phyloP scores from a whole-genome alignment of 2,888 invertebrate species.

The Helicoverpa assulta region DNA sequence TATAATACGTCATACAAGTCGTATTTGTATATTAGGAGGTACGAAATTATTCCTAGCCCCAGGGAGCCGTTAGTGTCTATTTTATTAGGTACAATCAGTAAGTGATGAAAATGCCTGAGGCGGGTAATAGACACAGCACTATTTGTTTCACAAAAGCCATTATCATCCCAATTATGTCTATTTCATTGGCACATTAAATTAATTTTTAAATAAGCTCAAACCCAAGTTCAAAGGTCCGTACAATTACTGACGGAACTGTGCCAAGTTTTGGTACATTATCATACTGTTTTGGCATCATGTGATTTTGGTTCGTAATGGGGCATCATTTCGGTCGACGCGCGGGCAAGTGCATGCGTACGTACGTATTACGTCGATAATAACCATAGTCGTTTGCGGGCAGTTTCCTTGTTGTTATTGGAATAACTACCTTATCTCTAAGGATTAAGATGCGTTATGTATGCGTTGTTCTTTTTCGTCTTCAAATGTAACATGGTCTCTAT shows the following conservation, averaged over 20 bases:
- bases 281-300: constrained; percentile 71
- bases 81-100: constrained; percentile 31
- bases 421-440: constrained; percentile 30
- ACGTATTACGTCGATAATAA: constrained; percentile 63
- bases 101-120: constrained; percentile 58
- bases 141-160: constrained; percentile 33
- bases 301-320: constrained; percentile 78
- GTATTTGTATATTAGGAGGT: constrained; percentile 44
- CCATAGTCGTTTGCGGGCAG: constrained; percentile 11
- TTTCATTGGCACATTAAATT: constrained; percentile 54
- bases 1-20: constrained; percentile 29
- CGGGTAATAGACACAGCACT: constrained; percentile 30
- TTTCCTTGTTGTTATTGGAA: not conserved
- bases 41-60: constrained; percentile 37
- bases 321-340: constrained; percentile 76
- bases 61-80: constrained; percentile 39
- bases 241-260: constrained; percentile 70
- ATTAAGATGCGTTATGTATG: constrained; percentile 56
- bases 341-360: constrained; percentile 77
- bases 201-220: constrained; percentile 59
- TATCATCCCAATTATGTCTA: constrained; percentile 45
- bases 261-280: constrained; percentile 68
- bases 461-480: constrained; percentile 31
- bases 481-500: constrained; percentile 59
- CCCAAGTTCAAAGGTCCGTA: constrained; percentile 76